phyloP scores from a whole-genome alignment of 23 tunicate species.

The Styela clava region DNA sequence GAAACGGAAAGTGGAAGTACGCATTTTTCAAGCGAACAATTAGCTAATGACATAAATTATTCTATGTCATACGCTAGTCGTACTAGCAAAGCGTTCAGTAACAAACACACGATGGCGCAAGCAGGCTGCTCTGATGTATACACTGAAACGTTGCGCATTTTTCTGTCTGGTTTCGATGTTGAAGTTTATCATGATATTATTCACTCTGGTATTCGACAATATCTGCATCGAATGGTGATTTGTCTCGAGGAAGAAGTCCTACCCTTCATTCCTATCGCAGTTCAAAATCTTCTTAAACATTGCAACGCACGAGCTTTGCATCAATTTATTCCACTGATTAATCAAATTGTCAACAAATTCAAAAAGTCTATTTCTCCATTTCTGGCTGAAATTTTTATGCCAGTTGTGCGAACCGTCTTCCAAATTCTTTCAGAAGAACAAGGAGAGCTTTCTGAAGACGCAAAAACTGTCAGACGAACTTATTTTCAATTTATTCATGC shows the following conservation, averaged over 20 bases:
- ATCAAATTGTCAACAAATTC: slow-evolving; percentile 89
- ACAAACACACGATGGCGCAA: slow-evolving; percentile 82
- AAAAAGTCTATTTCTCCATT: slow-evolving; percentile 80
- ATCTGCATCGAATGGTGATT: slow-evolving; percentile 98
- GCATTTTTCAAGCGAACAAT: slow-evolving; percentile 30
- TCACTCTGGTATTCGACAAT: slow-evolving; percentile 85
- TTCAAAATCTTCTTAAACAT: slow-evolving; percentile 73
- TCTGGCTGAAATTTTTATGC: slow-evolving; percentile 77
- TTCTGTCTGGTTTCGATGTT: slow-evolving; percentile 64
- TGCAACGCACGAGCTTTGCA: slow-evolving; percentile 65
- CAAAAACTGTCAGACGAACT: slow-evolving; percentile 48
- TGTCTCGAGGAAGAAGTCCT: slow-evolving; percentile 95
- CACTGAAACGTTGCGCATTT: slow-evolving; percentile 73
- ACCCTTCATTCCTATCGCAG: slow-evolving; percentile 80
- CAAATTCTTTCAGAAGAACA: slow-evolving; percentile 47
- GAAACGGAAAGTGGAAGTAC: slow-evolving; percentile 20
- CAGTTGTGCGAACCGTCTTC: slow-evolving; percentile 77
- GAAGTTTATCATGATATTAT: slow-evolving; percentile 45
- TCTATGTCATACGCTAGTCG: slow-evolving; percentile 96
- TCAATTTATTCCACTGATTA: slow-evolving; percentile 90
- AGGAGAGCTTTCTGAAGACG: slow-evolving; percentile 38
- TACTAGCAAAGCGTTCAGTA: slow-evolving; percentile 91
- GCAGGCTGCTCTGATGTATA: slow-evolving; percentile 72
- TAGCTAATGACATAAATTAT: slow-evolving; percentile 68
- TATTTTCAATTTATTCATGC: slow-evolving; percentile 80